phyloP scores from a whole-genome alignment of 2,113 vertebrate genomes.

The Micromys minutus region DNA sequence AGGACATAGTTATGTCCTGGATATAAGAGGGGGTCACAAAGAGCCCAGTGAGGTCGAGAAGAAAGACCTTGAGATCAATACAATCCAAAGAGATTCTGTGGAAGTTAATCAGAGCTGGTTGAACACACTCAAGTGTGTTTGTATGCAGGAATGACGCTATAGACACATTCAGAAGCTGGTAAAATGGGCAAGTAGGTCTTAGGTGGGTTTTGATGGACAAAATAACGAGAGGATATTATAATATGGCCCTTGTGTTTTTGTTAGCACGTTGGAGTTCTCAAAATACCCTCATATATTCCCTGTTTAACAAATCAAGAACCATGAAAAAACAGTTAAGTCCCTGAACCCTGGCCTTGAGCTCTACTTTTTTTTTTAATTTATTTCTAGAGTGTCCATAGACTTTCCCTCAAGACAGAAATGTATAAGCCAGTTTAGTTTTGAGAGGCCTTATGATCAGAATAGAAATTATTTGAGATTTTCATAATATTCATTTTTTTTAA shows the following conservation, averaged over 20 bases:
- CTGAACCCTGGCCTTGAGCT: background rate
- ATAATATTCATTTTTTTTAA: background rate
- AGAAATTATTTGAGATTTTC: background rate
- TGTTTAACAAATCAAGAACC: background rate
- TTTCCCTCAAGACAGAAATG: conserved; percentile 61
- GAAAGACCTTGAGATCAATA: conserved; percentile 53
- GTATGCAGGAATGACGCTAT: background rate
- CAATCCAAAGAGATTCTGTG: conserved; percentile 17
- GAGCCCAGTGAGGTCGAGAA: conserved; percentile 51
- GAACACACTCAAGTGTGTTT: conserved; percentile 30
- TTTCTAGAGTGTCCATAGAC: conserved; percentile 50
- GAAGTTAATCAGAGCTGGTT: conserved; percentile 63
- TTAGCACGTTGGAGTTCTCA: background rate
- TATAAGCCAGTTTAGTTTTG: background rate
- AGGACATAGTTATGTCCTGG: conserved; percentile 21
- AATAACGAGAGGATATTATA: background rate
- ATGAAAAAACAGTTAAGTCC: fast-evolving
- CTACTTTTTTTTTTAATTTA: background rate
- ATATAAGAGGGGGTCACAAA: conserved; percentile 26
- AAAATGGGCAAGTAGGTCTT: conserved; percentile 16
- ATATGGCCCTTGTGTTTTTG: background rate
- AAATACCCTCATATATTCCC: background rate
- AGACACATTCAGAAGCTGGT: conserved; percentile 13
- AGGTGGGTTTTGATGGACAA: background rate
- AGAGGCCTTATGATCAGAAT: conserved; percentile 22